Percentiles rank a stretch among this genome's conserved stretches.
Conservation (phyloP, 2,797 vertebrate species). For the Crenichthys baileyi region DNA sequence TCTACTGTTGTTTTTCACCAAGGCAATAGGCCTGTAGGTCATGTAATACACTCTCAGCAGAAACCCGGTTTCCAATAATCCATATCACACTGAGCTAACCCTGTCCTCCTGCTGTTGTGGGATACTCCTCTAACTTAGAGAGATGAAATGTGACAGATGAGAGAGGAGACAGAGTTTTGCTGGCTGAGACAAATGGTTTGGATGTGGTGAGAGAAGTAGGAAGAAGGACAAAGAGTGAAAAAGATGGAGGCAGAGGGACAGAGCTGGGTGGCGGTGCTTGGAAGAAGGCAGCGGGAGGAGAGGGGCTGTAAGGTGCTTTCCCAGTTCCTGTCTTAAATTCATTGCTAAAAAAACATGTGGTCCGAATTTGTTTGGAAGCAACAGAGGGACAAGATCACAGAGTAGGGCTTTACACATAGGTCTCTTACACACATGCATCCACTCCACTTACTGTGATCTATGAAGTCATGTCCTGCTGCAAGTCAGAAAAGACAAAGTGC, state of each 20-base stretch:
- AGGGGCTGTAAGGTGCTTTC: conserved; percentile 73
- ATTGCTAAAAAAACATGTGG: conserved; percentile 76
- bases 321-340: conserved; percentile 66
- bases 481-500: conserved; percentile 44
- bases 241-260: conserved; percentile 3
- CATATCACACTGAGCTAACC: conserved; percentile 61
- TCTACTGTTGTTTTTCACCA: conserved; percentile 29
- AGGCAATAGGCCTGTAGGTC: conserved; percentile 56
- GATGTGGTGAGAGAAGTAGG: conserved; percentile 34
- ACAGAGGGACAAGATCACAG: conserved; percentile 67
- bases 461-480: conserved; percentile 48
- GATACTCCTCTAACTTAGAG: conserved; percentile 35
- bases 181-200: conserved; percentile 24
- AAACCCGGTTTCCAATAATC: conserved; percentile 72
- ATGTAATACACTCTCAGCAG: conserved; percentile 39
- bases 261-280: conserved; percentile 12
- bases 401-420: conserved; percentile 52
- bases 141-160: conserved; percentile 63
- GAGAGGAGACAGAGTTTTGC: conserved; percentile 41
- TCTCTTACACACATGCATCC: conserved; percentile 21
- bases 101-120: conserved; percentile 48
- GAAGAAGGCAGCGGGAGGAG: background rate
- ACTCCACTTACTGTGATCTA: conserved; percentile 29
- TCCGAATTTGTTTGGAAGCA: conserved; percentile 69
- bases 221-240: conserved; percentile 14